Evolutionary conservation across 2,888 invertebrate species (phyloP).

Genomic region (Leistus spinibarbis): DNA sequence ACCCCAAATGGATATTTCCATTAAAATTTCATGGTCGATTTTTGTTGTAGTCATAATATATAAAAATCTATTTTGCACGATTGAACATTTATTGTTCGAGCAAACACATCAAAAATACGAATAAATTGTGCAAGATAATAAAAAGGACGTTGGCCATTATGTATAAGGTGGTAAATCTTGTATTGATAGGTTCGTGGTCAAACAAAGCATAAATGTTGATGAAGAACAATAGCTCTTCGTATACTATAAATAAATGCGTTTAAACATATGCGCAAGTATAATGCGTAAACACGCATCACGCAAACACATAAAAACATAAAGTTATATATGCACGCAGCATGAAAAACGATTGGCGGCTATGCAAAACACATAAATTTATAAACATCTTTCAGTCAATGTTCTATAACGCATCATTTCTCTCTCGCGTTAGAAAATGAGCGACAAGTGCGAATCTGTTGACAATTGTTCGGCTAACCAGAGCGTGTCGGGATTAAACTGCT

Average conservation of each 20-base stretch:
- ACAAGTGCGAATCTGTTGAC: not conserved
- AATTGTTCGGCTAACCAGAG: not conserved
- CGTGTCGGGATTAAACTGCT: not conserved
- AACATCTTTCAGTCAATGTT: too few relatives aligned
- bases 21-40: too few relatives aligned
- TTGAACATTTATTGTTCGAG: not conserved
- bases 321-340: not conserved
- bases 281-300: not conserved
- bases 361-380: too few relatives aligned
- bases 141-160: not conserved
- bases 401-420: too few relatives aligned
- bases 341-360: not conserved
- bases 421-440: too few relatives aligned
- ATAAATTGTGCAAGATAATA: not conserved
- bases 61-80: not conserved
- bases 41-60: too few relatives aligned
- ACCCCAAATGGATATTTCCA: too few relatives aligned
- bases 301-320: not conserved
- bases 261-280: not conserved
- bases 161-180: not conserved
- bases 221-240: not conserved
- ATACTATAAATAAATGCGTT: not conserved
- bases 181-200: not conserved
- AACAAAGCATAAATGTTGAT: not conserved
- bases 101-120: not conserved